These are phyloP conservation scores for Chaetorhynchus papuensis DNA, from an alignment of 2,113 vertebrate genomes.

Conservation along the genomic window DNA sequence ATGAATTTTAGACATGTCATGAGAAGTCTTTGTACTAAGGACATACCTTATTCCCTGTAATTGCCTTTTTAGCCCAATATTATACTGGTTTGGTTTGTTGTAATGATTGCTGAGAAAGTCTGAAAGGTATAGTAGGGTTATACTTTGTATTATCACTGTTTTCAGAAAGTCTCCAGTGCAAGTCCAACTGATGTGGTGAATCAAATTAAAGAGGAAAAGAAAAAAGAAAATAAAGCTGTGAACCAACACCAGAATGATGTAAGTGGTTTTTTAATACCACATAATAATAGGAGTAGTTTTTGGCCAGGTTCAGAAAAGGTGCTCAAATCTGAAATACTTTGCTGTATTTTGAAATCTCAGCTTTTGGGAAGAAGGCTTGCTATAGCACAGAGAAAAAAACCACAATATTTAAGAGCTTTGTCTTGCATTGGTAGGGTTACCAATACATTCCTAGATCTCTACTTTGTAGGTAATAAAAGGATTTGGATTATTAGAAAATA, in stretches of 20 bases:
- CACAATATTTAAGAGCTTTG: neutral
- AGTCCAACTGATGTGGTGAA: neutral
- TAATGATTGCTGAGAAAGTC: neutral
- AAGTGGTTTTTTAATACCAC: neutral
- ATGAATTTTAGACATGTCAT: rapidly evolving
- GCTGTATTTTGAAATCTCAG: neutral
- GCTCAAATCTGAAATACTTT: neutral
- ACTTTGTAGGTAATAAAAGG: neutral
- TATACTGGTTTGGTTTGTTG: neutral
- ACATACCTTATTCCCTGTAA: rapidly evolving
- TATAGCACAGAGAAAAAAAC: neutral
- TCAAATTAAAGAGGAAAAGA: conserved; percentile 61
- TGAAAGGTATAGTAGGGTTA: rapidly evolving
- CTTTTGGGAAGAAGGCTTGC: neutral
- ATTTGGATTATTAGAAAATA: neutral
- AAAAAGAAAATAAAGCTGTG: conserved; percentile 25
- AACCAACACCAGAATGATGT: conserved; percentile 62
- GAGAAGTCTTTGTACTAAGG: neutral
- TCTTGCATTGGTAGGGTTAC: neutral
- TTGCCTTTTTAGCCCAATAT: neutral
- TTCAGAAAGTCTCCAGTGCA: conserved; percentile 12
- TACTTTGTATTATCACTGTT: neutral
- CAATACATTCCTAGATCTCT: neutral
- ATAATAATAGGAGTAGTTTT: rapidly evolving
- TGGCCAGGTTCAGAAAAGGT: neutral